Conservation (phyloP, 2,888 invertebrate genomes). For the Amphipoea lucens region DNA sequence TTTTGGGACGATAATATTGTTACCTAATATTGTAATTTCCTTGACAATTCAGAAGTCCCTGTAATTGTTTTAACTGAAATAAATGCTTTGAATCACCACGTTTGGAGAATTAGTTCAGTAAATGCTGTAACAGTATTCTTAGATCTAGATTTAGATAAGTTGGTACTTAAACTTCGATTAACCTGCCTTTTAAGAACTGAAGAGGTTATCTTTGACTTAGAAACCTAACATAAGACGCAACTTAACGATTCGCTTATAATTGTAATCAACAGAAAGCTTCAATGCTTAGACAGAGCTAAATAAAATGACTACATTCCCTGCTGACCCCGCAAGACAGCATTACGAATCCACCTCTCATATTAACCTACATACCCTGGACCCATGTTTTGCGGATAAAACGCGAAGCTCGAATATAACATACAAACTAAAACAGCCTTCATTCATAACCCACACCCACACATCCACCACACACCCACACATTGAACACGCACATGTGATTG, state of each 20-base stretch:
- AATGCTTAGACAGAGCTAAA: not conserved
- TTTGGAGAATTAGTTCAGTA: not conserved
- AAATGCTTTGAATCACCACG: not conserved
- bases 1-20: not conserved
- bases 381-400: constrained; percentile 60
- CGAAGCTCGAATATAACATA: constrained; percentile 63
- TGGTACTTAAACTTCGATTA: not conserved
- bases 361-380: constrained; percentile 59
- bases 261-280: not conserved
- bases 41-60: not conserved
- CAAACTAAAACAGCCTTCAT: constrained; percentile 73
- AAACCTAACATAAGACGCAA: not conserved
- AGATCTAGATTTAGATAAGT: not conserved
- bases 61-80: not conserved
- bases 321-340: not conserved
- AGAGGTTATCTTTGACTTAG: not conserved
- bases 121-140: not conserved
- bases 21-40: not conserved
- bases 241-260: not conserved
- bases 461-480: constrained; percentile 78
- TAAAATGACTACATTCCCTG: not conserved
- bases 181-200: no score
- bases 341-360: constrained; percentile 13
- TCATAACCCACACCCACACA: constrained; percentile 75
- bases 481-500: constrained; percentile 78